A percentile compares a stretch with the other conserved stretches of the same genome.
phyloP scores from a whole-genome alignment of 2,888 invertebrate species.

The Acrobasis consociella region DNA sequence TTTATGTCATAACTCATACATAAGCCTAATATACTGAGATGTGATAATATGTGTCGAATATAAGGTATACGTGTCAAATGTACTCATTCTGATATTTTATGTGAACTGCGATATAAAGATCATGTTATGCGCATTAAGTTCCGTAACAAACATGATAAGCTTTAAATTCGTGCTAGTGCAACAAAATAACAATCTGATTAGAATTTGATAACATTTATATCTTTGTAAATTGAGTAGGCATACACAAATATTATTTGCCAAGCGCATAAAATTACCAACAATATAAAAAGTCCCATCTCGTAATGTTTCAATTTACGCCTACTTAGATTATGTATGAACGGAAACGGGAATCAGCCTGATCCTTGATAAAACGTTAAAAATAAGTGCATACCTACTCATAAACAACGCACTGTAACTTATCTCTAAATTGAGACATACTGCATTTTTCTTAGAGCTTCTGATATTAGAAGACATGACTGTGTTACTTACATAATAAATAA shows the following conservation, averaged over 20 bases:
- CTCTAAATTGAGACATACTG: too few species aligned
- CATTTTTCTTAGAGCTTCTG: too few species aligned
- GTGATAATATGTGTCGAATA: neutral
- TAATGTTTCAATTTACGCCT: too few species aligned
- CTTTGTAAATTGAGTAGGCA: neutral
- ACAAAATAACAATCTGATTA: conserved; percentile 9
- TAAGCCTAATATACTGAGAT: neutral
- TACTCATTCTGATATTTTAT: neutral
- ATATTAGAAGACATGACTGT: too few species aligned
- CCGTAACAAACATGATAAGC: conserved; percentile 14
- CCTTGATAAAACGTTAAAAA: too few species aligned
- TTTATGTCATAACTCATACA: too few species aligned
- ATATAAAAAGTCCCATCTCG: too few species aligned
- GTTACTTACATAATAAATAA: too few species aligned
- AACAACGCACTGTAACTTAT: too few species aligned
- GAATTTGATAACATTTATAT: neutral
- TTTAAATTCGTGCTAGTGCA: conserved; percentile 12
- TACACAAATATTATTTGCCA: neutral
- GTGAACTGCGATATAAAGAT: conserved; percentile 19
- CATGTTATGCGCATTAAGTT: conserved; percentile 4
- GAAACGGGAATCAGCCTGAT: too few species aligned
- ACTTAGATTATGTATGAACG: too few species aligned
- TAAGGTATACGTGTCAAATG: conserved; percentile 3
- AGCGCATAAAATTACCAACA: neutral
- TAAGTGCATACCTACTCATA: too few species aligned